phyloP scores from a whole-genome alignment of 2,113 vertebrate genomes.

The Phainopepla nitens region DNA sequence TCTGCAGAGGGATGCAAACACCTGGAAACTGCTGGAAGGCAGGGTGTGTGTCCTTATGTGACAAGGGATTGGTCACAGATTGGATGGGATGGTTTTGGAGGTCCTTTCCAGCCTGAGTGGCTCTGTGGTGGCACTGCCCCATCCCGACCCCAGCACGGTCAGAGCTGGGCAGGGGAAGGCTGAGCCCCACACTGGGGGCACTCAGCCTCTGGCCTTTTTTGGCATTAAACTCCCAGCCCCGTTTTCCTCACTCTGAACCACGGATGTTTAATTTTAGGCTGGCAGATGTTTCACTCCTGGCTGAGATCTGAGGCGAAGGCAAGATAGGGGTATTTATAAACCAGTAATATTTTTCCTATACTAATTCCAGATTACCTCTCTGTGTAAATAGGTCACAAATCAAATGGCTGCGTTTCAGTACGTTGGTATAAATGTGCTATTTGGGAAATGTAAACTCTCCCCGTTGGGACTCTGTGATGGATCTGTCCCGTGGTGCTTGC shows the following conservation, averaged over 20 bases:
- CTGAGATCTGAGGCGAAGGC: slow-evolving; percentile 48
- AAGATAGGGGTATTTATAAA: slow-evolving; percentile 73
- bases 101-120: not conserved
- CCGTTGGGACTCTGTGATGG: not conserved
- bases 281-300: slow-evolving; percentile 73
- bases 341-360: slow-evolving; percentile 57
- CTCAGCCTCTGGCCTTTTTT: slow-evolving; percentile 52
- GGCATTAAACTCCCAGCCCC: slow-evolving; percentile 25
- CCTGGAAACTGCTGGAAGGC: not conserved
- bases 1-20: not conserved
- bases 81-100: not conserved
- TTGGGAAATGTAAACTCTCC: slow-evolving; percentile 15
- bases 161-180: not conserved
- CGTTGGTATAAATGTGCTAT: not conserved
- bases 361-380: slow-evolving; percentile 62
- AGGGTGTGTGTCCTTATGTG: not conserved
- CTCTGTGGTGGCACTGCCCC: not conserved
- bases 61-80: too few species aligned
- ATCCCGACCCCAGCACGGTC: fast-evolving
- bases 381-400: slow-evolving; percentile 66
- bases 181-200: not conserved
- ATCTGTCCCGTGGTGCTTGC: not conserved
- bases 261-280: slow-evolving; percentile 72
- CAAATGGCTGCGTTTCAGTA: not conserved
- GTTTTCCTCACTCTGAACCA: slow-evolving; percentile 1